Evolutionary conservation across 1,140 invertebrate species (phyloP).

Genomic region (Drosophila pseudoobscura): DNA sequence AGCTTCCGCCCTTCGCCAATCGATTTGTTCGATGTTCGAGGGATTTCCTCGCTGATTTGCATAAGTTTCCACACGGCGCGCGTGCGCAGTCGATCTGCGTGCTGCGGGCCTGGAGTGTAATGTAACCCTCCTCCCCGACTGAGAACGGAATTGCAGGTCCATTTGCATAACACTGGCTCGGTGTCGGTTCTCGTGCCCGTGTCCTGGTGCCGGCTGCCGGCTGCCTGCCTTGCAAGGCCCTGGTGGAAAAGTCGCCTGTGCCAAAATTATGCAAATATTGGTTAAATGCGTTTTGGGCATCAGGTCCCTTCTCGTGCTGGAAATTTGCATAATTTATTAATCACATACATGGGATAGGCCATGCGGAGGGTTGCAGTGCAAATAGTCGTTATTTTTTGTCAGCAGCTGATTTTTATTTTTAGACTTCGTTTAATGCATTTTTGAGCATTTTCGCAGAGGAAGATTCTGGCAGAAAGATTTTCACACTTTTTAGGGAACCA

Average conservation of each 20-base stretch:
- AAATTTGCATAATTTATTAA: constrained; percentile 75
- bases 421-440: constrained; percentile 61
- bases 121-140: constrained; percentile 35
- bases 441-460: constrained; percentile 32
- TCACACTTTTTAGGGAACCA: constrained; percentile 55
- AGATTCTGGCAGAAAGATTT: constrained; percentile 46
- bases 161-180: constrained; percentile 76
- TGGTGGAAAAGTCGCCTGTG: constrained; percentile 63
- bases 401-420: constrained; percentile 60
- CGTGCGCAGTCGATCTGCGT: constrained; percentile 53
- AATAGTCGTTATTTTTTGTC: constrained; percentile 61
- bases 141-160: constrained; percentile 53
- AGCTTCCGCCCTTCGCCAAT: constrained; percentile 34
- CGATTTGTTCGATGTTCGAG: constrained; percentile 58
- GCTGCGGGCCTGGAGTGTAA: constrained; percentile 12
- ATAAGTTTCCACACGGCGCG: constrained; percentile 67
- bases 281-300: constrained; percentile 73
- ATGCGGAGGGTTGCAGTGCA: constrained; percentile 38
- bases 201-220: neutral
- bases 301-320: constrained; percentile 49
- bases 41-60: constrained; percentile 60
- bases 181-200: neutral
- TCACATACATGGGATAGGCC: constrained; percentile 3
- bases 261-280: constrained; percentile 82
- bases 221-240: constrained; percentile 19